phyloP scores from a whole-genome alignment of 2,888 invertebrate species.

The Leistus spinibarbis region DNA sequence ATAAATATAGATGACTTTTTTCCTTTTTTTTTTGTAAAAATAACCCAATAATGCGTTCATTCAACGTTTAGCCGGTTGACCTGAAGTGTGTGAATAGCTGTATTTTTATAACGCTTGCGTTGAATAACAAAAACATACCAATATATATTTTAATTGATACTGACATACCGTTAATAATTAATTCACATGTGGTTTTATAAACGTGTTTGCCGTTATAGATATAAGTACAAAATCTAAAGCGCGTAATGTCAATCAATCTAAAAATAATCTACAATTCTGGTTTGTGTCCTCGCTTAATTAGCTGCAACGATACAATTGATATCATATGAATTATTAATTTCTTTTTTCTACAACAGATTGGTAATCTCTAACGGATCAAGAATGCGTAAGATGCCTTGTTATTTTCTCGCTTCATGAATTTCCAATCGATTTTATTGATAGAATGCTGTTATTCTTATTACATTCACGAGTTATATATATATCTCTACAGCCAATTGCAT shows the following conservation, averaged over 20 bases:
- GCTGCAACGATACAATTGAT: background rate
- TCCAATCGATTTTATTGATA: too few relatives aligned
- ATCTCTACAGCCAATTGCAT: too few relatives aligned
- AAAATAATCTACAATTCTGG: background rate
- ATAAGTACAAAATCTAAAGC: background rate
- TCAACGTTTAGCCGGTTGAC: background rate
- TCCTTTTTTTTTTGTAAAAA: too few relatives aligned
- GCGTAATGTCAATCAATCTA: background rate
- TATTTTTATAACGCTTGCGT: background rate
- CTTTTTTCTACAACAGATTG: background rate
- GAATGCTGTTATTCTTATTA: too few relatives aligned
- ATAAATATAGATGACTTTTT: too few relatives aligned
- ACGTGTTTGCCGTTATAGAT: background rate
- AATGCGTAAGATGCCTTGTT: background rate
- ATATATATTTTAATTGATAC: constrained; percentile 34
- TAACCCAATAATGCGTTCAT: background rate
- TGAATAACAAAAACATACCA: constrained; percentile 21
- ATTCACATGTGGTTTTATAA: constrained; percentile 7
- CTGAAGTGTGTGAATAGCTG: background rate
- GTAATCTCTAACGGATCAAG: background rate
- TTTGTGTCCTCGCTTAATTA: background rate
- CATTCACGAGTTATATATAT: too few relatives aligned
- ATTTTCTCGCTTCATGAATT: too few relatives aligned
- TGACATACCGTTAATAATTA: constrained; percentile 30
- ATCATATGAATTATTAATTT: background rate